Base-by-base conservation (phyloP, 2,797 vertebrate species). In the Neostethus bicornis region DNA sequence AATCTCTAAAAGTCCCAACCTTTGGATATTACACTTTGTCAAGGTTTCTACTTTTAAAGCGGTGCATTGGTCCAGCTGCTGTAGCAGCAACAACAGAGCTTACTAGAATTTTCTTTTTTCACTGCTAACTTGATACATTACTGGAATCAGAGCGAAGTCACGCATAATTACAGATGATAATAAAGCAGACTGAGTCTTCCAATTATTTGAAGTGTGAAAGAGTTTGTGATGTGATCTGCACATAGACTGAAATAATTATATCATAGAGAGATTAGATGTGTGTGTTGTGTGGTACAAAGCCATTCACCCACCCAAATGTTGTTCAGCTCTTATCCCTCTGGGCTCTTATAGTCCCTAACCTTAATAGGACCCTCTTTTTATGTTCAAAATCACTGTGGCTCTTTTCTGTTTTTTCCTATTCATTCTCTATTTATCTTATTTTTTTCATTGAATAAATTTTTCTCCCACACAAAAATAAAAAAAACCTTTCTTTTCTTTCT, bases 151-250 rank as follows among this genome's bases (percentile, higher is more conserved):
- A 75, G 70, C 58, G 73, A 62, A 70, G 75, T 86, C 71, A 12
- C 63, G 50, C 51, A 66, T 89, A 88, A 89, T 87, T 90, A 90
- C 88, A 85, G 73, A 74, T 44, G 49, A 49, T 70, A 52, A 70
- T 81, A 64, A 88, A 80, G 56, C 51, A 56, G 79, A 69, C 58
- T 49, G 75, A 81, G 73, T 78, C 52, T 69, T 61, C 61, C 62
- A 74, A 87, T 87, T 86, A 70, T 87, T 73, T 86, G 49, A 38
- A 53, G 35, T 67, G 63, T 71, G 75, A 61, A 83, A 65, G 57
- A 72, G 64, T 66, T 66, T 60, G 65, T 51, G 69, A 81, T 62
- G 25, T 61, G 69, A 61, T 34, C 72, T 60, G 59, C 29, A 10
- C 43, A n/a, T 69, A 73, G 57, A 75, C 47, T 61, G 48, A 52